These are phyloP conservation scores for Anodontia alba DNA, from an alignment of 2,888 invertebrate species.

Conservation along the genomic window DNA sequence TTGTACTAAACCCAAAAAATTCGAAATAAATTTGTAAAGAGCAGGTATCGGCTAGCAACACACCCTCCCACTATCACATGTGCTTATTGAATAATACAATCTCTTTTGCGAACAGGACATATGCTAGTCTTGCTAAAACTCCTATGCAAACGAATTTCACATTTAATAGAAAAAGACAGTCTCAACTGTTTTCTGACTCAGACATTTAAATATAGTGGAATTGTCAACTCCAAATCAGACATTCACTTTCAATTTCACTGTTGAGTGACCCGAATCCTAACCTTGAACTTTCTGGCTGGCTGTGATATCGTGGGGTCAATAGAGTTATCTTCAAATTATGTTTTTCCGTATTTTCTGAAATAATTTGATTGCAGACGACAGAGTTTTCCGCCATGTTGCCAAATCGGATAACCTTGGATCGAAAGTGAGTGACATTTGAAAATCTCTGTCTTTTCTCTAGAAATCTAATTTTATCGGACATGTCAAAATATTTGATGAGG, in stretches of 20 bases:
- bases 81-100: too few relatives aligned
- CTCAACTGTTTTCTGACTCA: too few relatives aligned
- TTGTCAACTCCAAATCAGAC: too few relatives aligned
- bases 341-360: conserved; percentile 10
- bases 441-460: conserved; percentile 14
- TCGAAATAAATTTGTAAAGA: too few relatives aligned
- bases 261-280: neutral
- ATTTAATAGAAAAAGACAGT: too few relatives aligned
- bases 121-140: too few relatives aligned
- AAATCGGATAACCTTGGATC: conserved; percentile 8
- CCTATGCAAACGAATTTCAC: too few relatives aligned
- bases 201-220: too few relatives aligned
- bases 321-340: conserved; percentile 5
- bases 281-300: neutral
- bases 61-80: too few relatives aligned
- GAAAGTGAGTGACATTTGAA: conserved; percentile 16
- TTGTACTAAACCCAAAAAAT: too few relatives aligned
- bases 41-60: too few relatives aligned
- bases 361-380: conserved; percentile 16
- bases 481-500: conserved; percentile 17
- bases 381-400: conserved; percentile 14
- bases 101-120: too few relatives aligned
- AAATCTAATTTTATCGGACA: conserved; percentile 4
- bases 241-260: conserved; percentile 12
- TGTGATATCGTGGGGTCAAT: neutral